A percentile compares a stretch with the other conserved stretches of the same genome.
phyloP scores from a whole-genome alignment of 2,888 invertebrate species.

The Gibbula magus region DNA sequence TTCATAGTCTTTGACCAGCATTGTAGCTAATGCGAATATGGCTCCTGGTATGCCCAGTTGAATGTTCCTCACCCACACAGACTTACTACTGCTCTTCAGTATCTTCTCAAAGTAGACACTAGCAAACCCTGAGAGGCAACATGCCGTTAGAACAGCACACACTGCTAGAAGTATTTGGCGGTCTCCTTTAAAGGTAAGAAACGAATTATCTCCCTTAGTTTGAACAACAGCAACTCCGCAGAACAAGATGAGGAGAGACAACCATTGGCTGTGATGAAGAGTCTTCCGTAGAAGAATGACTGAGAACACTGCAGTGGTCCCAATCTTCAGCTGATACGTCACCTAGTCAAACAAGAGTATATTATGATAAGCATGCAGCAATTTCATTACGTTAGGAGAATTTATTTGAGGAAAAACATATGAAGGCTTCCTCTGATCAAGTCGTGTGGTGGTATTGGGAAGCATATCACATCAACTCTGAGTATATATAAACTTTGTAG shows the following conservation, averaged over 20 bases:
- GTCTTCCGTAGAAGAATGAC: conserved; percentile 88
- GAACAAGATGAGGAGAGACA: conserved; percentile 87
- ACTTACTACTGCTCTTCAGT: conserved; percentile 75
- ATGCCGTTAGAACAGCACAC: conserved; percentile 75
- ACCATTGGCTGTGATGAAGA: conserved; percentile 89
- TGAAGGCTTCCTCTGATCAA: too few species aligned
- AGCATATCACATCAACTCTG: too few species aligned
- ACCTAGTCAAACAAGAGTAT: conserved; percentile 5
- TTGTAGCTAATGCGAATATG: conserved; percentile 14
- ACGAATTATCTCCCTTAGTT: conserved; percentile 28
- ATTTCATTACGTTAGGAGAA: too few species aligned
- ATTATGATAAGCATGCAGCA: neutral
- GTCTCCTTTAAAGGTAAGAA: neutral
- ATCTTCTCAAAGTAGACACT: conserved; percentile 79
- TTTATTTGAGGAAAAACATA: too few species aligned
- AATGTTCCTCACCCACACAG: conserved; percentile 77
- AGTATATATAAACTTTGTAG: too few species aligned
- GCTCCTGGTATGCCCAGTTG: conserved; percentile 73
- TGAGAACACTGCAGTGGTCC: conserved; percentile 97
- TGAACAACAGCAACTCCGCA: conserved; percentile 81
- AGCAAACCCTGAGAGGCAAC: conserved; percentile 77
- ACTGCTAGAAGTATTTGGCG: conserved; percentile 66
- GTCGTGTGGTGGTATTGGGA: too few species aligned
- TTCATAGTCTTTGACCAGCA: neutral
- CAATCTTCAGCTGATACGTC: conserved; percentile 79